Percentiles rank a stretch among this genome's conserved stretches.
phyloP scores from a whole-genome alignment of 2,888 invertebrate species.

The Cyclophora albipunctata region DNA sequence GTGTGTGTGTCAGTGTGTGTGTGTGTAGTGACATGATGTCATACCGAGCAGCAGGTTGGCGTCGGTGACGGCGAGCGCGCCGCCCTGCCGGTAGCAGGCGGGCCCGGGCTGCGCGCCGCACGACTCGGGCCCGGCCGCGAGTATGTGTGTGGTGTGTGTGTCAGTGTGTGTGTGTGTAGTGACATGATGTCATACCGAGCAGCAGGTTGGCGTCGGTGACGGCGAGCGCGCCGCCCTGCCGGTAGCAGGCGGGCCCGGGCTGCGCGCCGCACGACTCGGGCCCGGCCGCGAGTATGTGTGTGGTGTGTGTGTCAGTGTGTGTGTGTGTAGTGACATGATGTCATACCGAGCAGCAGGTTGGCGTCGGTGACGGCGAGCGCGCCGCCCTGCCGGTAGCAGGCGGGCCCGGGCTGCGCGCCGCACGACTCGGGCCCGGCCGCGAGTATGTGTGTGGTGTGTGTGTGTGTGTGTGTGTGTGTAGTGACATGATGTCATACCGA shows the following conservation, averaged over 20 bases:
- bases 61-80: conserved; percentile 96
- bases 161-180: no score
- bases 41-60: conserved; percentile 92
- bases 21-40: conserved; percentile 2
- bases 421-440: conserved; percentile 94
- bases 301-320: no score
- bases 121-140: conserved; percentile 90
- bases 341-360: conserved; percentile 87
- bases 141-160: no score
- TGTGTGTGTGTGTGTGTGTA: no score
- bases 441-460: no score
- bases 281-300: conserved; percentile 80
- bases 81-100: conserved; percentile 91
- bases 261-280: conserved; percentile 96
- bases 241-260: conserved; percentile 96
- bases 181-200: conserved; percentile 78
- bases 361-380: conserved; percentile 97
- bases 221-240: conserved; percentile 92
- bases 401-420: conserved; percentile 97
- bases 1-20: no score
- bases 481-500: conserved; percentile 74
- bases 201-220: conserved; percentile 98
- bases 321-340: no score
- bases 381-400: conserved; percentile 93
- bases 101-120: conserved; percentile 98